phyloP scores from a whole-genome alignment of 2,888 invertebrate genomes.

The Corbicula japonica region DNA sequence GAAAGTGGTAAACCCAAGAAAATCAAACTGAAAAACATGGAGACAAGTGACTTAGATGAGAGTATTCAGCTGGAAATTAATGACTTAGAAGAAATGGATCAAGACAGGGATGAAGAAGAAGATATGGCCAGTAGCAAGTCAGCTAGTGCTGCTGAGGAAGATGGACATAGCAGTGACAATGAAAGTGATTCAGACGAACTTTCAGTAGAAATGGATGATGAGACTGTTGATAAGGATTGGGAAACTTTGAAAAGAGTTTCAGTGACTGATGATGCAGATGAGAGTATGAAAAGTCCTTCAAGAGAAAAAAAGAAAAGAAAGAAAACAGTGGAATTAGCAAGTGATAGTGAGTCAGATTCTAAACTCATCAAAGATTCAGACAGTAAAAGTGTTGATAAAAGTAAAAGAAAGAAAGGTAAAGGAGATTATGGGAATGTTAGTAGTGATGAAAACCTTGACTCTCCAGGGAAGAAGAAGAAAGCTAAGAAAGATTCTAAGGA shows the following conservation, averaged over 20 bases:
- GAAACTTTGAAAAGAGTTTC: constrained; percentile 1
- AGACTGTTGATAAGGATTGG: neutral
- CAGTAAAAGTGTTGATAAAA: neutral
- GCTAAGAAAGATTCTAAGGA: neutral
- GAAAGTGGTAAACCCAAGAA: constrained; percentile 14
- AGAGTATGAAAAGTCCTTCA: neutral
- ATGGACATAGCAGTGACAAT: too few relatives aligned
- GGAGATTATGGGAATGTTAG: neutral
- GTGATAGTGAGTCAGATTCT: constrained; percentile 10
- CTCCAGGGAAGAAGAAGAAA: neutral
- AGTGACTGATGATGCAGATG: neutral
- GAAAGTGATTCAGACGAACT: neutral
- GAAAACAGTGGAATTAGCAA: neutral
- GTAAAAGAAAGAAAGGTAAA: neutral
- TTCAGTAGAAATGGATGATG: neutral
- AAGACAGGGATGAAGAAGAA: constrained; percentile 6
- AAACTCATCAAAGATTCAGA: constrained; percentile 9
- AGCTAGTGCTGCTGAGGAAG: neutral
- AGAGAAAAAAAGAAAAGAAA: constrained; percentile 7
- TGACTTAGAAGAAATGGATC: constrained; percentile 7
- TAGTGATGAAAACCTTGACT: neutral
- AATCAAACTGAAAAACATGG: constrained; percentile 19
- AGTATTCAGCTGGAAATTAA: constrained; percentile 18
- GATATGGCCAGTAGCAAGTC: neutral
- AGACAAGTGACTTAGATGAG: constrained; percentile 16